Percentiles rank a stretch among this genome's conserved stretches.
Conservation (phyloP, 2,113 vertebrate genomes). For the Bothrops jararaca region DNA sequence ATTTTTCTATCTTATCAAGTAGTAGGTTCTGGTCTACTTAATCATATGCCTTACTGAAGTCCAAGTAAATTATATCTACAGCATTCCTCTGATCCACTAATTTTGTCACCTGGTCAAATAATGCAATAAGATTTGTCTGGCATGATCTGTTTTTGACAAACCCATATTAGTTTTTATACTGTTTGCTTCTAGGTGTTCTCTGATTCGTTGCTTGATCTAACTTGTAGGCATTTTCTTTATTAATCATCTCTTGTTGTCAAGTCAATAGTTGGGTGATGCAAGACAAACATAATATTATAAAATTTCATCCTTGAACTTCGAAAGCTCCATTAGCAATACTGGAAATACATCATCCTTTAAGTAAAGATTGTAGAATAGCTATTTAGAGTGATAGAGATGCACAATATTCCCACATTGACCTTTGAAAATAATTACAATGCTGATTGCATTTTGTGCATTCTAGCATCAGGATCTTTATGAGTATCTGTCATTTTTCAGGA, state of each 20-base stretch:
- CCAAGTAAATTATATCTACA: no score
- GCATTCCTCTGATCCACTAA: no score
- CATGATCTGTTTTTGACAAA: no score
- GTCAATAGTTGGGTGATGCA: conserved; percentile 55
- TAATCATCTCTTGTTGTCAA: conserved; percentile 39
- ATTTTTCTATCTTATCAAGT: no score
- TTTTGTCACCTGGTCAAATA: no score
- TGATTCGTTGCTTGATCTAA: background rate
- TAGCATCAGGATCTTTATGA: conserved; percentile 28
- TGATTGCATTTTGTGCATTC: conserved; percentile 14
- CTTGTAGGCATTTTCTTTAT: background rate
- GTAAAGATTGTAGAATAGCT: conserved; percentile 47
- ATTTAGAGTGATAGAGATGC: conserved; percentile 35
- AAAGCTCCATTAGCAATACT: conserved; percentile 50
- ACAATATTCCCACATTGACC: conserved; percentile 56
- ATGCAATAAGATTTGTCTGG: no score
- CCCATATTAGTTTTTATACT: no score
- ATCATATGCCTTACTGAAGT: no score
- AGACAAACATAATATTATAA: conserved; percentile 46
- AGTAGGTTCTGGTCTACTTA: no score
- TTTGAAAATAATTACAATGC: conserved; percentile 58
- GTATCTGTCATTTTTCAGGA: conserved; percentile 35
- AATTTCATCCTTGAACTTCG: conserved; percentile 50
- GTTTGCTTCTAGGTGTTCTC: no score
- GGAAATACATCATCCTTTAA: conserved; percentile 46